Base-by-base conservation (phyloP, 2,888 invertebrate species). In the Gymnocheta viridis region DNA sequence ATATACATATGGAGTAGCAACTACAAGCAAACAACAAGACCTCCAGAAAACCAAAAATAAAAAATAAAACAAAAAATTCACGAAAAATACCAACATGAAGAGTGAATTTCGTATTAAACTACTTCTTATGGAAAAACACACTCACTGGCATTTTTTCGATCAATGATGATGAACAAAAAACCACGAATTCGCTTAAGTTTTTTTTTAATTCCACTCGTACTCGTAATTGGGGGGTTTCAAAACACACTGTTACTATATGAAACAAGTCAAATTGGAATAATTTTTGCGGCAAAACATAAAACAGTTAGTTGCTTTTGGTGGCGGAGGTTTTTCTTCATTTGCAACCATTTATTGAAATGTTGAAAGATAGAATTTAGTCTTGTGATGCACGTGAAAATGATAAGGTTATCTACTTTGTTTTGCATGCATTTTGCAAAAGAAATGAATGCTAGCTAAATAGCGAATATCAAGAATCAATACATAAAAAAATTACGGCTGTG, bases 241-340 rank as follows among this genome's bases (percentile, higher is more conserved):
- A 62, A 51, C 69, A 78, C 60, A 29, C 29, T 77, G 2, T 29
- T 38, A 3, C 14, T 56, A n/a, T 56, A 9, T 44, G n/a, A 49
- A 67, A 74, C 44, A 47, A 47, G 54, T 60, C 22, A 51, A 58
- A 72, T 49, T 0, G 58, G 54, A 64, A 70, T 76, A 56, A 51
- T 54, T 64, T 66, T 78, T 73, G 81, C 84, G 84, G 84, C 73
- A 51, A 73, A 84, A 84, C 81, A 64, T 84, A 49, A 84, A 84
- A 78, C 81, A 76, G 69, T 76, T 54, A 67, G 49, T 60, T 47
- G 7, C 27, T 66, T 44, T 35, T 44, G 22, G 64, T 35, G 56
- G 54, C 41, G 44, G n/a, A 66, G 47, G 64, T 22, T 54, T 58
- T 77, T 58, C 47, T 17, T 12, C 47, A 51, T 47, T 66, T 72